Base-by-base conservation (phyloP, 2,888 invertebrate species). In the Platynereis dumerilii region DNA sequence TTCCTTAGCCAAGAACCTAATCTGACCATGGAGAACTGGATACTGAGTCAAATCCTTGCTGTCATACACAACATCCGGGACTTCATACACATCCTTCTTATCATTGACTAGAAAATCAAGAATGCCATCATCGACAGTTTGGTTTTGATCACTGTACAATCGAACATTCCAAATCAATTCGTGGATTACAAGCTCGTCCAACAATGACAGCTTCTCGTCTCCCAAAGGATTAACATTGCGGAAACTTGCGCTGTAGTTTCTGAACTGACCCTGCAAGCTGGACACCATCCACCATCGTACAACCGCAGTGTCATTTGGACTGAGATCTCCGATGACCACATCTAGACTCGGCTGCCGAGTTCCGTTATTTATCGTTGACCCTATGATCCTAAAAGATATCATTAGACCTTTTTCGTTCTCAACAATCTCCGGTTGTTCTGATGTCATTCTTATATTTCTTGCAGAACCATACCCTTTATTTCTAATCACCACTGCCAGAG, bases 321-420 rank as follows among this genome's bases (percentile, higher is more conserved):
- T n/a, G 26, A 76, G 69, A 56, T 75, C 72, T 2, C 76, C 76
- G 67, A 75, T 74, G 44, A 70, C 62, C 24, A 76, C 69, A 15
- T 68, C 67, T n/a, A 76, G 58, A 24, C 74, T 74, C 2, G 74
- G 72, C 22, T 69, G 39, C n/a, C 72, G 56, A 15, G 63, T 58
- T n/a, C 64, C 52, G 24, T 62, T 64, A 2, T 68, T 72, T 7
- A 75, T 39, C 42, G 65, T 69, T 10, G 74, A 71, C 27, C 71
- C 74, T 22, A 72, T 73, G 26, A 76, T 75, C 65, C 72, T 69
- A 58, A 76, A 75, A 27, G 67, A 53, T 2, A 76, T 61, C 10
- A 75, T 57, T 20, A 75, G 57, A n/a, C 76, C 75, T 60, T 76
- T 75, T 29, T 75, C 74, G 54, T 76, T 76, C 65, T 75, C 76